Conservation (phyloP, 2,888 invertebrate genomes). For the Tenodera sinensis region DNA sequence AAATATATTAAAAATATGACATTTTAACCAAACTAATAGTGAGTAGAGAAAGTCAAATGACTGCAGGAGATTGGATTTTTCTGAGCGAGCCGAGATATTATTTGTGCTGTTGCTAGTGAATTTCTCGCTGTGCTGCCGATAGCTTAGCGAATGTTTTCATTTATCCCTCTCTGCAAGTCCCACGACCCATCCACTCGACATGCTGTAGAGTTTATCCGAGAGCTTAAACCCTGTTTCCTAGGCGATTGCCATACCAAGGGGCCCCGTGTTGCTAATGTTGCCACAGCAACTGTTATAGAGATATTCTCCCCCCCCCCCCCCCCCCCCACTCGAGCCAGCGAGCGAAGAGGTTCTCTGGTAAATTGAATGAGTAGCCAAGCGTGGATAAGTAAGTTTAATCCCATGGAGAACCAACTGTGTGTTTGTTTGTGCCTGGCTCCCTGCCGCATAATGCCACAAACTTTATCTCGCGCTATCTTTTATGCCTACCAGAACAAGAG, state of each 20-base stretch:
- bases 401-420: constrained; percentile 33
- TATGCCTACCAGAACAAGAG: constrained; percentile 1
- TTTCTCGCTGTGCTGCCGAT: too few species aligned
- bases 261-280: neutral
- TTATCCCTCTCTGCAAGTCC: neutral
- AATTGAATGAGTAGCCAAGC: constrained; percentile 35
- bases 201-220: neutral
- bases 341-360: constrained; percentile 27
- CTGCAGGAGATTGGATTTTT: too few species aligned
- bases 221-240: neutral
- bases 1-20: too few species aligned
- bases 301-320: neutral
- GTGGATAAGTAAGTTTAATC: constrained; percentile 41
- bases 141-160: neutral
- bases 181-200: neutral
- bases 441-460: neutral
- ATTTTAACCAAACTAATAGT: too few species aligned
- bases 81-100: too few species aligned
- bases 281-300: neutral
- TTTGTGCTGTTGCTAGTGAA: too few species aligned
- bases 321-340: too few species aligned
- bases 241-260: neutral
- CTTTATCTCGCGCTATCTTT: constrained; percentile 1
- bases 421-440: too few species aligned
- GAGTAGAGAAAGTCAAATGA: too few species aligned